Percentiles rank a stretch among this genome's conserved stretches.
These are phyloP conservation scores for Agrochola lota DNA, from an alignment of 2,888 invertebrate species.

Conservation along the genomic window DNA sequence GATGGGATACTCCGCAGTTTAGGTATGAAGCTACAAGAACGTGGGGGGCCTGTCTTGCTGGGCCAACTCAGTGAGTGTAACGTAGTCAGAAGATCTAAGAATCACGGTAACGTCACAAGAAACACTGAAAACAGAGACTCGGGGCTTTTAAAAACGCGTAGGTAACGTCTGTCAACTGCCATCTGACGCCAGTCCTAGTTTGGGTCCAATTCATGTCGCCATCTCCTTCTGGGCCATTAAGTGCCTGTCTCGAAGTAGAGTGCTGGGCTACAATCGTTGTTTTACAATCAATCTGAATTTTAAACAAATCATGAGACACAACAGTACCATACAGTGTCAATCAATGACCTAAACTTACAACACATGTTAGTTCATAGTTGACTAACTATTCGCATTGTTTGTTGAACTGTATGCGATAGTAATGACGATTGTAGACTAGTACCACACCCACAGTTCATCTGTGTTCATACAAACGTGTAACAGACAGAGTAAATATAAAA, in stretches of 20 bases:
- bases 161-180: too few species aligned
- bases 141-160: background rate
- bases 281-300: background rate
- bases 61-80: too few species aligned
- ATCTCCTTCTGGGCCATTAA: background rate
- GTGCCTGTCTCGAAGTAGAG: background rate
- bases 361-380: background rate
- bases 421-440: background rate
- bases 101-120: background rate
- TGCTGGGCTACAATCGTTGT: background rate
- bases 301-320: background rate
- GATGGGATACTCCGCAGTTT: too few species aligned
- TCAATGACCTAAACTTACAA: background rate
- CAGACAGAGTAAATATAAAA: constrained; percentile 17
- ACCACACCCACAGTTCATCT: too few species aligned
- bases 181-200: background rate
- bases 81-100: too few species aligned
- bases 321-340: background rate
- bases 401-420: background rate
- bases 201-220: background rate
- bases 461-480: background rate
- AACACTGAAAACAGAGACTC: background rate
- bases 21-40: too few species aligned
- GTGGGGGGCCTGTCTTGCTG: too few species aligned
- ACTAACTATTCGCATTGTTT: constrained; percentile 10